Evolutionary conservation across 2,113 vertebrate genomes (phyloP), one percentile per base, ranked within the genome.

Genomic region (Cyanoramphus novaezelandiae): DNA sequence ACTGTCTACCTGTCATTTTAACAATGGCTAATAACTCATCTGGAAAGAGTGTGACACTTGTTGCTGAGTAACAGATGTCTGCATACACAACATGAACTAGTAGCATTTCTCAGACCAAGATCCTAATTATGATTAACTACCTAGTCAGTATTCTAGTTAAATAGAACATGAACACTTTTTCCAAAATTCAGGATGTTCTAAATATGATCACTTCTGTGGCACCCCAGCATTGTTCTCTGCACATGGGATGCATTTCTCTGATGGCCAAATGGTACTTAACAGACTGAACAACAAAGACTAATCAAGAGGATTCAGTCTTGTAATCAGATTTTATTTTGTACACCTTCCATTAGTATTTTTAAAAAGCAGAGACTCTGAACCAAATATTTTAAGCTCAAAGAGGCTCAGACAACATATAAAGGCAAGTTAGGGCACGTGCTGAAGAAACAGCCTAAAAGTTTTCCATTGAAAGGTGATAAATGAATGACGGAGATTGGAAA

Each of bases 1-100:
- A 93, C 74, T 85, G 28, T 86, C 72, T 87, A 93, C 60, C 72
- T 93, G 63, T 76, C 79, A 90, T 92, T 90, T 92, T 92, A 96
- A 74, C 25, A 55, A 87, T 96, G 77, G 25, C 33, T 95, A 93
- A 92, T 82, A 96, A 92, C 76, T 93, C 82, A 90, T 75, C 74
- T 89, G 84, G 77, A 92, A 71, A 93, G 71, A 92, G 43, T 49
- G n/a, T 49, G 47, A 81, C 25, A 24, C 89, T 94, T 91, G 76
- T 67, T 86, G 79, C 81, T 23, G 68, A 88, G 49, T 64, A 88
- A 85, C 90, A 95, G 86, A 92, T 92, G 86, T 70, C 76, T 86
- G 82, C 62, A 74, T 47, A 83, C 57, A 52, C 47, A 85, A 62
- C 53, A 47, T 43, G 49, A 79, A 90, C 63, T 18, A 71, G 53